Evolutionary conservation across 2,797 vertebrate genomes (phyloP), one percentile per base, ranked within the genome.

Genomic region (Falco biarmicus): DNA sequence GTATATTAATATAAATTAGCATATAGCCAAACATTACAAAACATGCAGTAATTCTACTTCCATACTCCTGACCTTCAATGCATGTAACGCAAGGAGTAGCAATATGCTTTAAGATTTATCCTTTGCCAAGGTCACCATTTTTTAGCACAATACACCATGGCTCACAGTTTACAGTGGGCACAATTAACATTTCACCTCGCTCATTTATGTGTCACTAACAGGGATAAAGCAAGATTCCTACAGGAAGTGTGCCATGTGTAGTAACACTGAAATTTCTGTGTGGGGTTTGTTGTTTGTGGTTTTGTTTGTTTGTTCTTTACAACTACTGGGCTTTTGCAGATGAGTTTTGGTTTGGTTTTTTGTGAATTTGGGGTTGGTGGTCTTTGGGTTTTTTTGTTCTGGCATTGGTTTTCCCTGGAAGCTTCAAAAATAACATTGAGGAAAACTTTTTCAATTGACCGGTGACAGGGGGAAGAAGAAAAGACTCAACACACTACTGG

Each of bases 41-140:
- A 26, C 21, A 32, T 0, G 0, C 3, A 48, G 13, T 15, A 47
- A 43, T 65, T 82, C 47, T 29, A 29, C 5, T 25, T 48, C 16
- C 5, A 41, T 7, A 21, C 20, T 18, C 11, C 59, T 51, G 8
- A 88, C 4, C n/a, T 32, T 50, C 32, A 17, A 31, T 2, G 73
- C 13, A 50, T 71, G 8, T 41, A 76, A 51, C 24, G 7, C 24
- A 74, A 47, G 14, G 37, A n/a, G 61, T 0, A 61, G 32, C 0
- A 0, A 59, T 31, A 39, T 3, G 31, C 24, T 64, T 32, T 13
- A 65, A 41, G 13, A 15, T 47, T 66, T 66, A 86, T 29, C 59
- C 37, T 81, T 82, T 51, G 61, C 63, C 37, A 48, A 76, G 34
- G 32, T 65, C 65, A 61, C 18, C 53, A 41, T 11, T 85, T 85